A percentile compares a stretch with the other conserved stretches of the same genome.
phyloP scores from a whole-genome alignment of 2,797 vertebrate genomes.

The Falco columbarius region DNA sequence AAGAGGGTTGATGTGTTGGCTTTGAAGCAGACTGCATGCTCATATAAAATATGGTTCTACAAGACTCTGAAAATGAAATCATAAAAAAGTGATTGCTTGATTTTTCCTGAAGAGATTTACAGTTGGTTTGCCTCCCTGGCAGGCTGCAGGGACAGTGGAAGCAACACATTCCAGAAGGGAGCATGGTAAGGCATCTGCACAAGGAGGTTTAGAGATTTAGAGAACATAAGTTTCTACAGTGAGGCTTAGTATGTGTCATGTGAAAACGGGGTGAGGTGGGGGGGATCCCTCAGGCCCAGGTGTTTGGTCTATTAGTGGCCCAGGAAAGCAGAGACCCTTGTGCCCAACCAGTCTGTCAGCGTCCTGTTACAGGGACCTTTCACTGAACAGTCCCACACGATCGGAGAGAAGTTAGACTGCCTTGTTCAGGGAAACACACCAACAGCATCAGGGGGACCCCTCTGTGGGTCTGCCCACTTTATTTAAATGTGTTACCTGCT shows the following conservation, averaged over 20 bases:
- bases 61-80: not conserved
- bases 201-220: not conserved
- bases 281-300: too few relatives aligned
- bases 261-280: too few relatives aligned
- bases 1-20: not conserved
- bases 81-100: not conserved
- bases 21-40: not conserved
- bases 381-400: too few relatives aligned
- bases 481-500: too few relatives aligned
- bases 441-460: too few relatives aligned
- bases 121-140: not conserved
- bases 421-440: too few relatives aligned
- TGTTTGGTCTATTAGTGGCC: too few relatives aligned
- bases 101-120: not conserved
- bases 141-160: not conserved
- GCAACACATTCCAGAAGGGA: not conserved
- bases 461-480: too few relatives aligned
- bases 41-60: not conserved
- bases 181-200: accelerated
- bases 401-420: too few relatives aligned
- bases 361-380: too few relatives aligned
- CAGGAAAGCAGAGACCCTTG: too few relatives aligned
- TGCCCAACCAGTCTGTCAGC: too few relatives aligned
- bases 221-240: not conserved
- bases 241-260: not conserved